phyloP scores from a whole-genome alignment of 2,797 vertebrate species.

The Lemur catta region DNA sequence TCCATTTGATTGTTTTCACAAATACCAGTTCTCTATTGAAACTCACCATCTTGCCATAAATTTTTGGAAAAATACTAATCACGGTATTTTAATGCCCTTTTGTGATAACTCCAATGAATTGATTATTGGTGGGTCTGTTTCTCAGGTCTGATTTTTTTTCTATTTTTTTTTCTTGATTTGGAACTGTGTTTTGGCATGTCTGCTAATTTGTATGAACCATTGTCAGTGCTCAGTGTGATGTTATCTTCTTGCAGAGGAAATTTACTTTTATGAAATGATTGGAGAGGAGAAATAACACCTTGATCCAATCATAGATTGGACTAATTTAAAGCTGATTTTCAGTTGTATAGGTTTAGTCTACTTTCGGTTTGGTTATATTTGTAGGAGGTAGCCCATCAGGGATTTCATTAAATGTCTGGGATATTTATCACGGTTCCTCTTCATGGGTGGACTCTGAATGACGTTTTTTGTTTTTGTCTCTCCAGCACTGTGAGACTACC shows the following conservation, averaged over 20 bases:
- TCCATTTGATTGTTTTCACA: not conserved
- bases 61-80: not conserved
- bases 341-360: not conserved
- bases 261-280: not conserved
- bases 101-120: not conserved
- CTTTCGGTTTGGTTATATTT: not conserved
- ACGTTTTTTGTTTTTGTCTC: not conserved
- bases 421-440: not conserved
- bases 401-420: not conserved
- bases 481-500: not conserved
- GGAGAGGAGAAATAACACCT: not conserved
- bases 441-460: not conserved
- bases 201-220: not conserved
- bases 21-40: not conserved
- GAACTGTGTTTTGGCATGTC: not conserved
- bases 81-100: not conserved
- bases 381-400: not conserved
- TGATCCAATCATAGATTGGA: not conserved
- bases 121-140: not conserved
- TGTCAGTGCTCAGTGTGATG: not conserved
- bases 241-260: not conserved
- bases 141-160: not conserved
- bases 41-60: not conserved
- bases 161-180: not conserved
- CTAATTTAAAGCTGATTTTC: not conserved